Evolutionary conservation across 2,797 vertebrate genomes (phyloP), one percentile per base, ranked within the genome.

Genomic region (Octomys mimax): DNA sequence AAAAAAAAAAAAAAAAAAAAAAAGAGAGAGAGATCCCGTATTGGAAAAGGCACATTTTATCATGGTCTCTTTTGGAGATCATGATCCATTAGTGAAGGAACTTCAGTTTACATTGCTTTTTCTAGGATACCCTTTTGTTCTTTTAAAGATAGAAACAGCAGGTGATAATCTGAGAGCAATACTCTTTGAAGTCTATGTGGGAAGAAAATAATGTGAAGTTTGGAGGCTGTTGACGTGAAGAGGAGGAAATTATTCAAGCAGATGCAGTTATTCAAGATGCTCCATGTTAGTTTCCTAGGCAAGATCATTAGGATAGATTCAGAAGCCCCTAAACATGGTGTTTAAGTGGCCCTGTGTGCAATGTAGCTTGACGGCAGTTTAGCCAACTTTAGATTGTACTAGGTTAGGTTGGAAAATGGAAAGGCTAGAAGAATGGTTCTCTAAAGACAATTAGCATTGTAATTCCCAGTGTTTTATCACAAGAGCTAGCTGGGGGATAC

Each of bases 201-300:
- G 31, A 95, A 97, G 85, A 94, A 83, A 91, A 71, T 85, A 86
- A 24, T 92, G 49, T 85, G 77, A 94, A 93, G 80, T 96, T 87
- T 89, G 71, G 59, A 83, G 89, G 52, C 46, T 79, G 13, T 83
- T 95, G 91, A 75, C 33, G 11, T 49, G 91, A 54, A 39, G 71
- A 73, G 71, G 52, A 49, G 73, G 18, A 59, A 82, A 57, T 81
- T 87, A 85, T 82, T 96, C 18, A 87, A 71, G 75, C 49, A 42
- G 49, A 46, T 54, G 5, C 9, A 73, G 61, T 70, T 95, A 82
- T 84, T 92, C 66, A 92, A 46, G 28, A 31, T 89, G n/a, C 26
- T 28, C 13, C 33, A 21, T 95, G 28, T 93, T 95, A 46, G 22
- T 91, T 97, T 91, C 70, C 62, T 92, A 78, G 49, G 62, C 80